These are phyloP conservation scores for Prochilodus magdalenae DNA, from an alignment of 2,113 vertebrate genomes.

Conservation along the genomic window DNA sequence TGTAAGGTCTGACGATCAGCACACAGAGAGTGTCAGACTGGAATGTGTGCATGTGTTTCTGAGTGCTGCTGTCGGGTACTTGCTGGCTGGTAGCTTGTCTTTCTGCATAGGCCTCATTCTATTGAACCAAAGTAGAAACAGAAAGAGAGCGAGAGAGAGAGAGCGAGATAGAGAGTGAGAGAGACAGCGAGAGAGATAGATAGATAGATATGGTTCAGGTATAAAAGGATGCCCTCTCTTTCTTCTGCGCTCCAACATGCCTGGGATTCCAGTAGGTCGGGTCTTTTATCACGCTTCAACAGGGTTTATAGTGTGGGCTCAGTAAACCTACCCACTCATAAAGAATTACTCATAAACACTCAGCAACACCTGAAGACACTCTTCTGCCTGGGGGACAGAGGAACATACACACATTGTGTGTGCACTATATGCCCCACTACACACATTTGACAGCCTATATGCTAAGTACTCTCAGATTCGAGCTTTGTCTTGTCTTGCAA, in stretches of 20 bases:
- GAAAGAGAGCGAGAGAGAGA: conserved; percentile 17
- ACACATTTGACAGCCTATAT: too few species aligned
- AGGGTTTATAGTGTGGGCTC: conserved; percentile 47
- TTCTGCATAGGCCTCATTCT: conserved; percentile 27
- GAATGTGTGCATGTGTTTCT: conserved; percentile 44
- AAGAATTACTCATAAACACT: conserved; percentile 55
- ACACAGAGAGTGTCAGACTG: conserved; percentile 30
- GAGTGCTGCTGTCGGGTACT: conserved; percentile 49
- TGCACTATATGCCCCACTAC: not conserved
- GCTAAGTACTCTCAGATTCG: too few species aligned
- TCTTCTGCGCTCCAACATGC: conserved; percentile 45
- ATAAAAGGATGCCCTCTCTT: conserved; percentile 44
- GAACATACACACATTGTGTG: conserved; percentile 33
- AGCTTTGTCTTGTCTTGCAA: too few species aligned
- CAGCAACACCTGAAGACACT: conserved; percentile 48
- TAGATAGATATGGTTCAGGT: conserved; percentile 18
- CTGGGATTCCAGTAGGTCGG: conserved; percentile 45
- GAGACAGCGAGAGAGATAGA: conserved; percentile 22
- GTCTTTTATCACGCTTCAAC: conserved; percentile 45
- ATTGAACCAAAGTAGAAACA: conserved; percentile 47
- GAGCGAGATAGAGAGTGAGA: conserved; percentile 31
- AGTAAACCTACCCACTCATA: conserved; percentile 54
- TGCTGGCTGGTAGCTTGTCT: conserved; percentile 53
- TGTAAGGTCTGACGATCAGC: conserved; percentile 52
- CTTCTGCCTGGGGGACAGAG: conserved; percentile 42